phyloP scores from a whole-genome alignment of 2,113 vertebrate species.

The Ammodytes marinus region DNA sequence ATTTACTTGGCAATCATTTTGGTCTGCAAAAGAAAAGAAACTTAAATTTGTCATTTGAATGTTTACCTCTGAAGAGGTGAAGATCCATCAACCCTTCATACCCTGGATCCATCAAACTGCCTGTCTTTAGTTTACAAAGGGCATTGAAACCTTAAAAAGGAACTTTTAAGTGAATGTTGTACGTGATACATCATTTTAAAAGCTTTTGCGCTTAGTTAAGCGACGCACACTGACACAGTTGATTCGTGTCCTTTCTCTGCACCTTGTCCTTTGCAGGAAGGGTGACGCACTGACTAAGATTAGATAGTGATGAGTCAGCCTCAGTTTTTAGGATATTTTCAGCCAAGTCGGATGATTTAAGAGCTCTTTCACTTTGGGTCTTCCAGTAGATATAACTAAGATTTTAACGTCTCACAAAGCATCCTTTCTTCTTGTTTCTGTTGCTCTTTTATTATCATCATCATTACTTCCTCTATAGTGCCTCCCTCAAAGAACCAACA shows the following conservation, averaged over 20 bases:
- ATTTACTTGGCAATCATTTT: background rate
- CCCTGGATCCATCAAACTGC: no score
- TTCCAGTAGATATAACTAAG: background rate
- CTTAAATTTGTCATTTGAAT: background rate
- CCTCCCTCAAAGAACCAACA: background rate
- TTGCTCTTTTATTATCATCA: no score
- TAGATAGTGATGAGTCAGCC: slow-evolving; percentile 44
- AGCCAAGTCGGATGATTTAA: slow-evolving; percentile 33
- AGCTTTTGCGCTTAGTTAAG: background rate
- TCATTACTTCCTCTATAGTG: background rate
- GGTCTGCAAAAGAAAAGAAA: background rate
- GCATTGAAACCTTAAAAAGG: background rate
- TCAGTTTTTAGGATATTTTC: slow-evolving; percentile 36
- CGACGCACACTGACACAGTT: slow-evolving; percentile 6
- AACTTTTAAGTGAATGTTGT: background rate
- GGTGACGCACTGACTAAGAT: slow-evolving; percentile 43
- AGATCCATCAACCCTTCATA: background rate
- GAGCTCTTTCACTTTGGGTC: slow-evolving; percentile 8
- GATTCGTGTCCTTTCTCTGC: background rate
- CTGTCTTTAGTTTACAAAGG: no score
- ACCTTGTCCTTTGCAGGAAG: slow-evolving; percentile 34
- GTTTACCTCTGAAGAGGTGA: background rate
- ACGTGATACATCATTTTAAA: background rate
- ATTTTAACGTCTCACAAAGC: background rate
- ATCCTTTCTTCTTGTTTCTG: background rate